Evolutionary conservation across 2,888 invertebrate species (phyloP).

Genomic region (Protophormia terraenovae): DNA sequence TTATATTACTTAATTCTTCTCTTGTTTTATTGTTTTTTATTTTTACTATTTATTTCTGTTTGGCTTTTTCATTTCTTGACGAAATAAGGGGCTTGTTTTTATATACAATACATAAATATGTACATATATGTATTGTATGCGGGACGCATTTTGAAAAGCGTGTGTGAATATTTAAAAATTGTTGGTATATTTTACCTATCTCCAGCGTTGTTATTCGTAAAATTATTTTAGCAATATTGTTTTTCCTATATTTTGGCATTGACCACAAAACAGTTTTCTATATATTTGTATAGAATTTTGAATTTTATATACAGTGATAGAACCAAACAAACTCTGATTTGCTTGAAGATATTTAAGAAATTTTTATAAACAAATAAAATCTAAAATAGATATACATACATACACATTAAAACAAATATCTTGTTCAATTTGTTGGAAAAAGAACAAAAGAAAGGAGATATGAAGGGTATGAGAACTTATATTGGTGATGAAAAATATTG

Average conservation of each 20-base stretch:
- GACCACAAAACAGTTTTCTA: slow-evolving; percentile 15
- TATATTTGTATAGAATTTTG: background rate
- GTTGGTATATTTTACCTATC: background rate
- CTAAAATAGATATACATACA: no score
- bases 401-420: background rate
- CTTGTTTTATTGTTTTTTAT: background rate
- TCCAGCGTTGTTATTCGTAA: background rate
- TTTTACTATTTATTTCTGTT: background rate
- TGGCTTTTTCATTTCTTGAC: background rate
- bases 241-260: slow-evolving; percentile 9
- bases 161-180: background rate
- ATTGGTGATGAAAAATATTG: background rate
- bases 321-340: background rate
- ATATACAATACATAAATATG: background rate
- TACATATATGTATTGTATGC: no score
- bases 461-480: background rate
- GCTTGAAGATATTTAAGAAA: background rate
- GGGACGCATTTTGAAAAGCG: background rate
- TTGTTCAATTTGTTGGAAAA: background rate
- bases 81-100: slow-evolving; percentile 28
- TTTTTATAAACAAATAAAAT: background rate
- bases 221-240: background rate
- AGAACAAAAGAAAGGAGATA: background rate
- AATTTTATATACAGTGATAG: background rate
- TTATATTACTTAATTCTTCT: background rate